Percentiles rank a stretch among this genome's conserved stretches.
phyloP scores from a whole-genome alignment of 2,797 vertebrate genomes.

The Karalla daura region DNA sequence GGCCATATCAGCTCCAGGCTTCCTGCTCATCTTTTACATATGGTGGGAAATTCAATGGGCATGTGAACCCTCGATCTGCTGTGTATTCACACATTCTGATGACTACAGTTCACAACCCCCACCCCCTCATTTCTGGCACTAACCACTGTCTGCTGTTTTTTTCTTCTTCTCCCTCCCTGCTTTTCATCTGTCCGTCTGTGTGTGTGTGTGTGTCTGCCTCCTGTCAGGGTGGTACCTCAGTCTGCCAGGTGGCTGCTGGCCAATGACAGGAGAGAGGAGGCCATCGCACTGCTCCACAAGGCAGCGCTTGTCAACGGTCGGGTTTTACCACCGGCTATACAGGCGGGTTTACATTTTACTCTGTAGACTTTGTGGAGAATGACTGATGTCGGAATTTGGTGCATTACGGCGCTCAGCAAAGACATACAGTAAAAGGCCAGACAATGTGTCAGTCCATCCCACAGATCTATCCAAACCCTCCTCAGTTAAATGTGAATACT shows the following conservation, averaged over 20 bases:
- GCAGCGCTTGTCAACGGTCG: conserved; percentile 84
- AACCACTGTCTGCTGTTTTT: neutral
- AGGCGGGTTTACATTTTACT: conserved; percentile 52
- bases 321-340: conserved; percentile 72
- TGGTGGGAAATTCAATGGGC: conserved; percentile 71
- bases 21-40: conserved; percentile 84
- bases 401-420: neutral
- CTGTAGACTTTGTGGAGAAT: too few relatives aligned
- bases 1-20: conserved; percentile 78
- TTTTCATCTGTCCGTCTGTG: too few relatives aligned
- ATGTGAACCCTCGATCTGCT: conserved; percentile 26
- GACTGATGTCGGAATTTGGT: too few relatives aligned
- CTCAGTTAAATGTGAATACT: too few relatives aligned
- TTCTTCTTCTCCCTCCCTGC: conserved; percentile 5
- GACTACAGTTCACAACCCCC: neutral
- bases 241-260: conserved; percentile 83
- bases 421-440: neutral
- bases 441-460: neutral
- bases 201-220: neutral
- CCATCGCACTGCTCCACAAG: conserved; percentile 84
- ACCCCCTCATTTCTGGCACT: neutral
- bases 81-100: conserved; percentile 8
- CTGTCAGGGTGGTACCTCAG: conserved; percentile 69
- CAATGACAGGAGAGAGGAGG: conserved; percentile 84
- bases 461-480: neutral